Conservation (phyloP, 1,140 invertebrate species). For the Schlechtendalia chinensis region DNA sequence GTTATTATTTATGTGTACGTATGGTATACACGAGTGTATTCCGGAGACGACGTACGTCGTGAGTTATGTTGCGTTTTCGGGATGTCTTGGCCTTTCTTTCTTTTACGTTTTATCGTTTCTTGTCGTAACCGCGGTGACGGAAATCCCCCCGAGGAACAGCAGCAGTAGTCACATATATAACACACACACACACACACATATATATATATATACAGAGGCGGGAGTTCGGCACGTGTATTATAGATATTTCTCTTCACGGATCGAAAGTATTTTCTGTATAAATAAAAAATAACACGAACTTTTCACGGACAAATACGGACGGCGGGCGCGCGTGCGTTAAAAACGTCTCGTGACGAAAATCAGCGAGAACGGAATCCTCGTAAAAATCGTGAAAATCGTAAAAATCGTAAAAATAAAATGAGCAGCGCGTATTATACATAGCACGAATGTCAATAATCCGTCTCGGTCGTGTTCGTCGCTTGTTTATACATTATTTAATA, state of each 20-base stretch:
- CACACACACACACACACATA: too few relatives aligned
- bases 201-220: too few relatives aligned
- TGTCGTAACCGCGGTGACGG: too few relatives aligned
- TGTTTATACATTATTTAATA: too few relatives aligned
- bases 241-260: background rate
- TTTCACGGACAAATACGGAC: background rate
- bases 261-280: conserved; percentile 1
- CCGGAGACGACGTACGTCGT: conserved; percentile 18
- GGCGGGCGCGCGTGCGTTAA: background rate
- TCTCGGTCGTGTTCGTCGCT: background rate
- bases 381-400: background rate
- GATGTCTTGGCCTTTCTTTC: background rate
- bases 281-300: background rate
- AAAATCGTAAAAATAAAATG: too few relatives aligned
- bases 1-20: background rate
- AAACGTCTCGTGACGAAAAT: conserved; percentile 21
- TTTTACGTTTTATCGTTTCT: conserved; percentile 11
- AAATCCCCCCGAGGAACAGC: conserved; percentile 2
- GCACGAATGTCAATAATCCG: background rate
- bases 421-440: background rate
- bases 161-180: too few relatives aligned
- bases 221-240: background rate
- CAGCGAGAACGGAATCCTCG: background rate
- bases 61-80: conserved; percentile 5
- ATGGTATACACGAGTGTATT: background rate